These are phyloP conservation scores for Apoda limacodes DNA, from an alignment of 2,888 invertebrate species.

Conservation along the genomic window DNA sequence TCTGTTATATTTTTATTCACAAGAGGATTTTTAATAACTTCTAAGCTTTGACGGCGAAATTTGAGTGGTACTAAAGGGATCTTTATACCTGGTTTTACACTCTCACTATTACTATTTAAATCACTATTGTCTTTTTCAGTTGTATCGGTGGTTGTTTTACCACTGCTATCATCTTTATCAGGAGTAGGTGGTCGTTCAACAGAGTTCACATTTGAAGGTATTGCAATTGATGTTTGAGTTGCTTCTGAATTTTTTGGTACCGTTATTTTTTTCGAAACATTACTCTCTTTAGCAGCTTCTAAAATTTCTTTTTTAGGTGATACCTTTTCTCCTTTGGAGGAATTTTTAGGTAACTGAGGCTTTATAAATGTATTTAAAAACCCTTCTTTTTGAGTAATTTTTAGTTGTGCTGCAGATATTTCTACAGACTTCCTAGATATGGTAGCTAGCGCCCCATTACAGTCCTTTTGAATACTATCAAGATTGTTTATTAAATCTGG, in stretches of 20 bases:
- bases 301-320: slow-evolving; percentile 46
- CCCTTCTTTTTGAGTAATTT: slow-evolving; percentile 32
- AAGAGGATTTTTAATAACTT: slow-evolving; percentile 52
- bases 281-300: slow-evolving; percentile 68
- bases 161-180: slow-evolving; percentile 10
- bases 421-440: slow-evolving; percentile 47
- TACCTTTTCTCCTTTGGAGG: slow-evolving; percentile 36
- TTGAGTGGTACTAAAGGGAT: slow-evolving; percentile 49
- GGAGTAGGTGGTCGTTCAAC: slow-evolving; percentile 13
- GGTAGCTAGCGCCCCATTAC: slow-evolving; percentile 43
- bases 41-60: slow-evolving; percentile 49
- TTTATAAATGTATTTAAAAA: slow-evolving; percentile 39
- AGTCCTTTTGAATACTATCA: slow-evolving; percentile 44
- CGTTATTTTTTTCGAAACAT: no score
- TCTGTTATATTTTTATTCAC: slow-evolving; percentile 55
- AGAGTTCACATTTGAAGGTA: slow-evolving; percentile 1
- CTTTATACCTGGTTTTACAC: no score
- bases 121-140: no score
- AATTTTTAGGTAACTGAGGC: slow-evolving; percentile 46
- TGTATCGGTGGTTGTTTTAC: slow-evolving; percentile 1
- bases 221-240: slow-evolving; percentile 9
- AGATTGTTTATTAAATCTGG: slow-evolving; percentile 31
- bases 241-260: slow-evolving; percentile 72
- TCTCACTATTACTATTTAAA: no score
- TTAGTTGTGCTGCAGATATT: slow-evolving; percentile 42